Evolutionary conservation across 1,140 invertebrate genomes (phyloP).

Genomic region (Pachypsylla venusta): DNA sequence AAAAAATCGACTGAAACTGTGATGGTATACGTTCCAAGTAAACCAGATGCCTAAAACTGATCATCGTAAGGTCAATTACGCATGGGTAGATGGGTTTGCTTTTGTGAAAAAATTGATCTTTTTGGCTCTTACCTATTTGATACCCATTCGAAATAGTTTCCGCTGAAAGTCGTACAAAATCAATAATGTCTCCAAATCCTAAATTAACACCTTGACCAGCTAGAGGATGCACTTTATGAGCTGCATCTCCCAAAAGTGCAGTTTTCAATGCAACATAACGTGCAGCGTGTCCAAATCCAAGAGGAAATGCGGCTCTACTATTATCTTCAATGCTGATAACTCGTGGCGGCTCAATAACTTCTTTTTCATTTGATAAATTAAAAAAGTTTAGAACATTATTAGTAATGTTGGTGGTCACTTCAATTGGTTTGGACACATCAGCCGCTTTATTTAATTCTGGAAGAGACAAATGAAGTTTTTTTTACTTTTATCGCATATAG

Average conservation of each 20-base stretch:
- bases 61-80: no score
- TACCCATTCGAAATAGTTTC: slow-evolving; percentile 55
- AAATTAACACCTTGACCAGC: slow-evolving; percentile 96
- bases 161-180: slow-evolving; percentile 50
- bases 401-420: neutral
- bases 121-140: slow-evolving; percentile 43
- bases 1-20: no score
- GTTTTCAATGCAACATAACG: slow-evolving; percentile 60
- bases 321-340: slow-evolving; percentile 42
- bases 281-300: slow-evolving; percentile 77
- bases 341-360: slow-evolving; percentile 48
- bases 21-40: no score
- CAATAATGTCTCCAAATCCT: slow-evolving; percentile 81
- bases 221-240: slow-evolving; percentile 88
- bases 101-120: no score
- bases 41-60: no score
- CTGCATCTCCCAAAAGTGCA: slow-evolving; percentile 84
- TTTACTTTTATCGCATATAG: neutral
- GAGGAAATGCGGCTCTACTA: slow-evolving; percentile 75
- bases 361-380: slow-evolving; percentile 8
- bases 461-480: neutral
- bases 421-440: slow-evolving; percentile 3
- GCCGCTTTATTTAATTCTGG: neutral
- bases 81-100: no score
- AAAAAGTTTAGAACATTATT: slow-evolving; percentile 9